Percentiles rank a stretch among this genome's conserved stretches.
phyloP scores from a whole-genome alignment of 2,113 vertebrate species.

The Hydrochoerus hydrochaeris region DNA sequence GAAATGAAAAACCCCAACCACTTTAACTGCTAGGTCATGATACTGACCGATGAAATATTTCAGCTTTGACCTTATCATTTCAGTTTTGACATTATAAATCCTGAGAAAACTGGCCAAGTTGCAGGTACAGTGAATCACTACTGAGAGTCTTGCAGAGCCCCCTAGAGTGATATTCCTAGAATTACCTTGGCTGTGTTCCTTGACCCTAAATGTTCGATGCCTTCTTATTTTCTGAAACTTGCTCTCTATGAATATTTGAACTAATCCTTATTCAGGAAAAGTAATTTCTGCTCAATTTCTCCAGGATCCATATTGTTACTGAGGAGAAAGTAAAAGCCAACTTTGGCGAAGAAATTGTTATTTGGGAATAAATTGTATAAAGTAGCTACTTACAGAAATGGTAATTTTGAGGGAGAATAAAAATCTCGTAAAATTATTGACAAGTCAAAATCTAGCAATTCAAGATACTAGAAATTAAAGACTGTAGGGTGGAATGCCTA shows the following conservation, averaged over 20 bases:
- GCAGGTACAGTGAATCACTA: neutral
- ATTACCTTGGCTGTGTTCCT: neutral
- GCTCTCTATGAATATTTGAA: conserved; percentile 1
- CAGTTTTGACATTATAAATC: neutral
- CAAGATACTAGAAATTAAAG: neutral
- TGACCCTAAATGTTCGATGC: neutral
- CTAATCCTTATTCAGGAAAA: neutral
- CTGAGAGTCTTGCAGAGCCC: neutral
- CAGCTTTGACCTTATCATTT: neutral
- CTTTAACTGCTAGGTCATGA: neutral
- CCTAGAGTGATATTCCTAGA: neutral
- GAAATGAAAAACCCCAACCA: neutral
- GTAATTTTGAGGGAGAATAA: neutral
- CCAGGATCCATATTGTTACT: neutral
- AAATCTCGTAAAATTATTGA: neutral
- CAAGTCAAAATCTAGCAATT: neutral
- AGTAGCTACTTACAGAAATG: neutral
- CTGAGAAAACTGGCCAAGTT: neutral
- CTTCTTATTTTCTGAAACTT: neutral
- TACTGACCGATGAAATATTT: neutral
- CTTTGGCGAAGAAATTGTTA: neutral
- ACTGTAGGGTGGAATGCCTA: neutral
- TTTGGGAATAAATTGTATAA: neutral
- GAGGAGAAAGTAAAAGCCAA: neutral
- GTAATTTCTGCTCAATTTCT: neutral